Evolutionary conservation across 2,113 vertebrate genomes (phyloP).

Genomic region (Lampris incognitus): DNA sequence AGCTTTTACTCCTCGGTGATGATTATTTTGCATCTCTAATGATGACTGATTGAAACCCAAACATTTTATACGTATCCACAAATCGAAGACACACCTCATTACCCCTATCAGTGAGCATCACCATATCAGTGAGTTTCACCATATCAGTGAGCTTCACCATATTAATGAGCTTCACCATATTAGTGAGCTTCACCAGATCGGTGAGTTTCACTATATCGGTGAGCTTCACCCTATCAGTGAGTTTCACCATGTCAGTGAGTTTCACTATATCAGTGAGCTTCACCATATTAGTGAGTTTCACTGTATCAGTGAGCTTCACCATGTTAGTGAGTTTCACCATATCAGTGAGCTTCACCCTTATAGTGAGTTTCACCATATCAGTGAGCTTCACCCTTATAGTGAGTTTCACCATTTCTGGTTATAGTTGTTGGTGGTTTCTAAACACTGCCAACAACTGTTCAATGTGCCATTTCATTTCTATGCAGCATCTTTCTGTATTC

Average conservation of each 20-base stretch:
- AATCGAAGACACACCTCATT: constrained; percentile 74
- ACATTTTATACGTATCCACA: constrained; percentile 77
- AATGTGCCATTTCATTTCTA: constrained; percentile 15
- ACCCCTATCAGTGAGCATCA: constrained; percentile 12
- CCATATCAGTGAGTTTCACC: constrained; percentile 49
- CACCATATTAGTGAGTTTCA: too few species aligned
- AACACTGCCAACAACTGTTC: constrained; percentile 33
- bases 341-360: too few species aligned
- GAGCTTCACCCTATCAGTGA: too few species aligned
- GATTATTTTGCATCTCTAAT: constrained; percentile 79
- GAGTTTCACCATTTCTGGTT: constrained; percentile 43
- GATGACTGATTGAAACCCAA: constrained; percentile 78
- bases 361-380: too few species aligned
- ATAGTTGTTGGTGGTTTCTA: constrained; percentile 46
- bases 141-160: constrained; percentile 11
- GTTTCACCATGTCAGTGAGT: too few species aligned
- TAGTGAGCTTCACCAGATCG: too few species aligned
- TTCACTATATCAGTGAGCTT: too few species aligned
- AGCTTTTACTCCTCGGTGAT: constrained; percentile 76
- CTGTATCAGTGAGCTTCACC: too few species aligned
- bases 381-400: too few species aligned
- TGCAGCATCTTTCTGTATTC: constrained; percentile 7
- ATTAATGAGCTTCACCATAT: too few species aligned
- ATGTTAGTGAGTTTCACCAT: constrained; percentile 8
- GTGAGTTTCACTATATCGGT: too few species aligned